Base-by-base conservation (phyloP, 2,797 vertebrate genomes). In the Eleutherodactylus coqui region DNA sequence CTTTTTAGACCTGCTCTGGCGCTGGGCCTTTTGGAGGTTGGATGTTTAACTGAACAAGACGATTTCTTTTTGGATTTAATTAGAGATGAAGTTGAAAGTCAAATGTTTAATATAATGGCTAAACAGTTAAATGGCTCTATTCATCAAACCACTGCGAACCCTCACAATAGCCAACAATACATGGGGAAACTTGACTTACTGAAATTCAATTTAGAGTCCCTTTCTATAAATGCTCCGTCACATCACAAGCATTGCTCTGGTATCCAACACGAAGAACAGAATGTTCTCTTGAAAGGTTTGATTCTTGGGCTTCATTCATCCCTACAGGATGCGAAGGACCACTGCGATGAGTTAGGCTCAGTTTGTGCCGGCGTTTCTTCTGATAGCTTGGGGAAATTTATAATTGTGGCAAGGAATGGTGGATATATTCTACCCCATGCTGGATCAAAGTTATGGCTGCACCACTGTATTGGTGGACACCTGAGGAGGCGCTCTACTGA, bases 1-100 rank as follows among this genome's bases (percentile, higher is more conserved):
- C 90, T 97, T 72, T 90, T 96, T 73, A 93, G 93, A 0, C 92
- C 97, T 2, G 91, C 95, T 34, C 79, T 98, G 75, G 92, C 93
- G 0, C 95, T 96, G 0, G 95, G 95, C 5, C 88, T 98, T 88
- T 93, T 92, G 11, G 88, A 91, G 27, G 92, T 92, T 0, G 92
- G 93, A 82, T 99, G 97, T 72, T 79, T 75, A 0, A 7, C 77
- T 5, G 93, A 96, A 49, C 95, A 93, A 0, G 86, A 92, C 32
- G 82, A 72, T 0, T 90, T 96, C 47, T 89, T 93, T 45, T 88
- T 92, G 17, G 53, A 84, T 38, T 17, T 87, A 21, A 55, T 79
- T 3, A 32, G 7, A 14, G 76, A 84, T 62, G 75, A 84, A 53
- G 29, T 41, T 49, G 36, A 75, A 47, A 73, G 36, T n/a, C 32